phyloP scores from a whole-genome alignment of 2,797 vertebrate genomes.

The Tapirus indicus region DNA sequence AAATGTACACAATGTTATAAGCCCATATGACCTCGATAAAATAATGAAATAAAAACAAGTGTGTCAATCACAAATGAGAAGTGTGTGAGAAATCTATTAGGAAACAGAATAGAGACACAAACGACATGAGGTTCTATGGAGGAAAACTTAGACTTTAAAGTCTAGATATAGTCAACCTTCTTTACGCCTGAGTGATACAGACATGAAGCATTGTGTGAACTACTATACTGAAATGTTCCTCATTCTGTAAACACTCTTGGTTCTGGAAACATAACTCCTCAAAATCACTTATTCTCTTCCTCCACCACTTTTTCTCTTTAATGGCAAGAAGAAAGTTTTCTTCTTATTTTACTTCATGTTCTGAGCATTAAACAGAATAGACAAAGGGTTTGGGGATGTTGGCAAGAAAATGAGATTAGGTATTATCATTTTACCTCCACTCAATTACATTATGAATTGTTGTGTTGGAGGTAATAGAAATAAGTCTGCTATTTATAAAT shows the following conservation, averaged over 20 bases:
- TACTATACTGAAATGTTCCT: not conserved
- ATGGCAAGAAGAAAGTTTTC: not conserved
- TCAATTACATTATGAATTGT: not conserved
- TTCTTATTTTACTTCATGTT: conserved; percentile 53
- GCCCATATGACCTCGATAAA: no score
- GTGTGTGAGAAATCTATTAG: not conserved
- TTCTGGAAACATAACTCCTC: not conserved
- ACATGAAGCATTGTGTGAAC: fast-evolving
- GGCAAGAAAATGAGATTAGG: conserved; percentile 19
- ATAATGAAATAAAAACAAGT: not conserved
- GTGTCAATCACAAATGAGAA: not conserved
- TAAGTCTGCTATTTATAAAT: conserved; percentile 70
- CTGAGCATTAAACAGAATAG: conserved; percentile 16
- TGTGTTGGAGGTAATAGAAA: conserved; percentile 50
- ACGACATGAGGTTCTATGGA: not conserved
- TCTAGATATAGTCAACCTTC: not conserved
- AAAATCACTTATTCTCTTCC: not conserved
- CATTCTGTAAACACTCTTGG: not conserved
- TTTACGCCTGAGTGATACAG: not conserved
- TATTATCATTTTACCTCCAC: conserved; percentile 6
- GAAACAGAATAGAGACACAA: not conserved
- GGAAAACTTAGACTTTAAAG: not conserved
- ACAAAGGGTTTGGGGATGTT: not conserved
- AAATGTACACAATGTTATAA: no score
- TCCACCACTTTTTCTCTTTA: not conserved